Evolutionary conservation across 1,140 invertebrate genomes (phyloP), one percentile per base, ranked within the genome.

Genomic region (Augochlora pura): DNA sequence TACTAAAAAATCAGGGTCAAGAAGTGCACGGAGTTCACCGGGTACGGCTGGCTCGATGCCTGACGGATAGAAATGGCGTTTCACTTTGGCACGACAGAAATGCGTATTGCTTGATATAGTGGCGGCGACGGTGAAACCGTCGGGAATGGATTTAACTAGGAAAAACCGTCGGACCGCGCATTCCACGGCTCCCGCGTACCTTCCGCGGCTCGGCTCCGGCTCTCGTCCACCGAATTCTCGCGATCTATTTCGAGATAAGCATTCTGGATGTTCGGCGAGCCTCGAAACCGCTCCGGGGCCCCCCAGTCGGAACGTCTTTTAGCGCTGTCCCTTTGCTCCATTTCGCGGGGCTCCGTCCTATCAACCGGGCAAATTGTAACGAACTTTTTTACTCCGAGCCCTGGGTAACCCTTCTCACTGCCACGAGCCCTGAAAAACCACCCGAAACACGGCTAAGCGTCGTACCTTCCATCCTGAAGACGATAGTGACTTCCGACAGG

Each of bases 161-260:
- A 73, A 82, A 82, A 82, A 73, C 65, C 49, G 39, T 32, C 46
- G 59, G 42, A 32, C 21, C 52, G 46, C 54, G 67, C 74, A 64
- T 77, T 60, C 75, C 78, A 3, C 25, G 66, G 25, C n/a, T 54
- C 12, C 63, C 64, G n/a, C 64, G 64, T 66, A 66, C 64, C 63
- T 67, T 80, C 1, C 25, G 27, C 42, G 73, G 66, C 18, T 46
- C 23, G 38, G 49, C 49, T n/a, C 5, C 54, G 54, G 16, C 49
- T 64, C 75, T 79, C 77, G 23, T 69, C 42, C 66, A 32, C 65
- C 25, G 70, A 74, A 80, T 80, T 82, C 77, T 78, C 77, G 66
- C 71, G 65, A 69, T 80, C 81, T 82, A 82, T 82, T 82, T 82
- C 38, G 69, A 82, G 81, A 82, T 67, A 73, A 82, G 77, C 67